phyloP scores from a whole-genome alignment of 2,113 vertebrate genomes.

The Oxyura jamaicensis region DNA sequence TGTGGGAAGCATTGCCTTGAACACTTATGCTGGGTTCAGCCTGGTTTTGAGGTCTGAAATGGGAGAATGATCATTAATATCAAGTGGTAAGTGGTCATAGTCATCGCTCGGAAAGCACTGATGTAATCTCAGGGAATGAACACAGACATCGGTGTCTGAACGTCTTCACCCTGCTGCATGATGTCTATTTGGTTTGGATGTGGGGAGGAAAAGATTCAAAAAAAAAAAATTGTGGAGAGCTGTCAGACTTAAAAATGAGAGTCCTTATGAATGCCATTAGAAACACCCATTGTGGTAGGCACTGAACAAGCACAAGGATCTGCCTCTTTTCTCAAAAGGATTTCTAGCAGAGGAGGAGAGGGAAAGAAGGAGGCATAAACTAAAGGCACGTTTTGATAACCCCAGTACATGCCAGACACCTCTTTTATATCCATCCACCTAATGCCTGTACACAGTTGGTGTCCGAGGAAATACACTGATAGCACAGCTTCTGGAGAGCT shows the following conservation, averaged over 20 bases:
- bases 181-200: background rate
- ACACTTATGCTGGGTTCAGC: background rate
- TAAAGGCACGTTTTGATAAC: background rate
- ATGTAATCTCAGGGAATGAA: background rate
- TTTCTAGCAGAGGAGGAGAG: background rate
- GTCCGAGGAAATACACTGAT: background rate
- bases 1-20: background rate
- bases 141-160: background rate
- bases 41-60: background rate
- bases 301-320: background rate
- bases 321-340: background rate
- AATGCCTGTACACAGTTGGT: background rate
- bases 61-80: background rate
- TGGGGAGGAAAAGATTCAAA: background rate
- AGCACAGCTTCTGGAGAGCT: background rate
- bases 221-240: background rate
- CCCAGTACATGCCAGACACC: background rate
- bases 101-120: background rate
- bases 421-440: background rate
- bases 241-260: background rate
- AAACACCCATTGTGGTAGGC: background rate
- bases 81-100: background rate
- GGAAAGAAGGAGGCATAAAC: rapidly evolving
- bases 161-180: background rate
- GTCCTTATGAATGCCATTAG: background rate